phyloP scores from a whole-genome alignment of 2,888 invertebrate genomes.

The Drosophila atripex region DNA sequence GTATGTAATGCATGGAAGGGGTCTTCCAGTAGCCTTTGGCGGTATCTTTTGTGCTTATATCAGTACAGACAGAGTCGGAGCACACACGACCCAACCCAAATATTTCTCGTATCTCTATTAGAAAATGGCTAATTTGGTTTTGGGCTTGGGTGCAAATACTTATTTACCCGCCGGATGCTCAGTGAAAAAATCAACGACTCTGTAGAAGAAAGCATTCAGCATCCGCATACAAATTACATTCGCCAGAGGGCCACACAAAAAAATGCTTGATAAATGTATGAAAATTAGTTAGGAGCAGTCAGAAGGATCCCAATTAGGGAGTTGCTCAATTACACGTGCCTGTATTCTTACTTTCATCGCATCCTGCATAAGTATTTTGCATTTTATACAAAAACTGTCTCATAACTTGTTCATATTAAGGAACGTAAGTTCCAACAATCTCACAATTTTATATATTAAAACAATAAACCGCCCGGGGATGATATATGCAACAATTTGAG shows the following conservation, averaged over 20 bases:
- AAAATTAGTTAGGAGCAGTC: constrained; percentile 33
- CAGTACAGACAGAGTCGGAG: constrained; percentile 46
- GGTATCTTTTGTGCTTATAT: constrained; percentile 65
- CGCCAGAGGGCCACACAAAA: constrained; percentile 37
- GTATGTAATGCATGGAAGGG: constrained; percentile 5
- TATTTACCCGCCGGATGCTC: constrained; percentile 49
- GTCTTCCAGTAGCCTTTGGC: constrained; percentile 55
- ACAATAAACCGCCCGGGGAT: constrained; percentile 59
- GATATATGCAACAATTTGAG: constrained; percentile 58
- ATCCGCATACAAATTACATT: constrained; percentile 63
- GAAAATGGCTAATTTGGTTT: constrained; percentile 58
- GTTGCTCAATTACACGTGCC: constrained; percentile 1
- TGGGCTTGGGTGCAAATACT: constrained; percentile 29
- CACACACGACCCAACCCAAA: constrained; percentile 14
- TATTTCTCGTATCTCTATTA: constrained; percentile 52
- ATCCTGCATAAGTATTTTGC: neutral
- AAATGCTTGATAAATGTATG: constrained; percentile 55
- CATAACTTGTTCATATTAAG: constrained; percentile 41
- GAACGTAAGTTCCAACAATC: constrained; percentile 24
- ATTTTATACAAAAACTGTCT: neutral
- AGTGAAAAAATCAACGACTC: constrained; percentile 29
- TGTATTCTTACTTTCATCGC: neutral
- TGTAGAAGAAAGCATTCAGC: constrained; percentile 8
- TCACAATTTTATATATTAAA: constrained; percentile 71
- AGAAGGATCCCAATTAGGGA: constrained; percentile 28